These are phyloP conservation scores for Spinus olivaceus DNA, from an alignment of 2,797 vertebrate species.

Conservation along the genomic window DNA sequence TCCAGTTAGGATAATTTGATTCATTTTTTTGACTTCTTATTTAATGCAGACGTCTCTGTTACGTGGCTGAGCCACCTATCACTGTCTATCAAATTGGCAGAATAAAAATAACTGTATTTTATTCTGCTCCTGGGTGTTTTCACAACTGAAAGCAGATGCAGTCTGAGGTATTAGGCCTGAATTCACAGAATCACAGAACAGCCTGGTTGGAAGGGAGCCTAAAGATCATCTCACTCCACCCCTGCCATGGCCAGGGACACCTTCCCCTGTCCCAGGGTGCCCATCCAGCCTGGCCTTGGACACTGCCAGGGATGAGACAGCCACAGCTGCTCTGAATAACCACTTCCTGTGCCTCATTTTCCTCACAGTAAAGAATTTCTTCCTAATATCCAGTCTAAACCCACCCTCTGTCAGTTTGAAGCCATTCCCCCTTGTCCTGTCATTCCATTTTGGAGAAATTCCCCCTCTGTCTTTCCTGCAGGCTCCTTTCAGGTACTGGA, in stretches of 20 bases:
- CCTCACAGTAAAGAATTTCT: not conserved
- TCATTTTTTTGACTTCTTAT: not conserved
- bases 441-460: not conserved
- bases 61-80: not conserved
- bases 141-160: not conserved
- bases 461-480: not conserved
- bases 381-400: not conserved
- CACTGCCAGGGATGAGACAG: not conserved
- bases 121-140: not conserved
- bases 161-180: not conserved
- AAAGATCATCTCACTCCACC: not conserved
- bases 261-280: rapidly evolving
- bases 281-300: not conserved
- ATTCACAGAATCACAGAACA: not conserved
- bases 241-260: not conserved
- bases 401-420: not conserved
- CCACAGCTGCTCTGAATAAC: not conserved
- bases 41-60: not conserved
- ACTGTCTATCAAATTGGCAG: not conserved
- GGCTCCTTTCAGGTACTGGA: not conserved
- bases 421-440: not conserved
- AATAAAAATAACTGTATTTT: not conserved
- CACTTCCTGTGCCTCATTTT: not conserved
- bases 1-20: not conserved
- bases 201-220: not conserved